Conservation (phyloP, 2,888 invertebrate genomes). For the Hypercompe scribonia region DNA sequence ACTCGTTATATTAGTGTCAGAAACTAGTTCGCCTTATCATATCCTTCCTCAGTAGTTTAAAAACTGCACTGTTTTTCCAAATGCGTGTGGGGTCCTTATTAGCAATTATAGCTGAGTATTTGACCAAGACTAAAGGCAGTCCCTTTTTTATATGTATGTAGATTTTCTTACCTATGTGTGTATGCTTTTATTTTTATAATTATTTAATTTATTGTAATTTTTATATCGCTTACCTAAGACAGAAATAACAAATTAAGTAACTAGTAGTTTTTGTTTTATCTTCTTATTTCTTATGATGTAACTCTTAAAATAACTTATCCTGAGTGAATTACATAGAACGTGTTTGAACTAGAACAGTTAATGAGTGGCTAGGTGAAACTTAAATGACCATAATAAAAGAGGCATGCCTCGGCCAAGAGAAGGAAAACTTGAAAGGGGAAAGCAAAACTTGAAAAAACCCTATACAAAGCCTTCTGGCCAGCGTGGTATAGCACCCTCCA, state of each 20-base stretch:
- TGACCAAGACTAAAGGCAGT: neutral
- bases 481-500: too few species aligned
- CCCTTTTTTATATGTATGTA: too few species aligned
- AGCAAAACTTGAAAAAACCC: too few species aligned
- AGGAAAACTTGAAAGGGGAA: too few species aligned
- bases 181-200: neutral
- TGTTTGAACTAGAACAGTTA: too few species aligned
- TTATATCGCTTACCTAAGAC: neutral
- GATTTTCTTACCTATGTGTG: neutral
- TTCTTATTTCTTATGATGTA: neutral
- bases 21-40: neutral
- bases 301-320: too few species aligned
- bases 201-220: neutral
- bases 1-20: neutral
- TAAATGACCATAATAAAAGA: too few species aligned
- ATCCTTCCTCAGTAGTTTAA: neutral
- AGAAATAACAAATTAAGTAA: neutral
- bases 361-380: too few species aligned
- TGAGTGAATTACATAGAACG: too few species aligned
- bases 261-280: neutral
- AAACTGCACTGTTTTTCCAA: neutral
- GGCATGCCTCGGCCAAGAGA: too few species aligned
- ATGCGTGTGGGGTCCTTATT: neutral
- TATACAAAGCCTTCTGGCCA: too few species aligned
- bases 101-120: neutral